Conservation (phyloP, 2,888 invertebrate genomes). For the Lasius platythorax region DNA sequence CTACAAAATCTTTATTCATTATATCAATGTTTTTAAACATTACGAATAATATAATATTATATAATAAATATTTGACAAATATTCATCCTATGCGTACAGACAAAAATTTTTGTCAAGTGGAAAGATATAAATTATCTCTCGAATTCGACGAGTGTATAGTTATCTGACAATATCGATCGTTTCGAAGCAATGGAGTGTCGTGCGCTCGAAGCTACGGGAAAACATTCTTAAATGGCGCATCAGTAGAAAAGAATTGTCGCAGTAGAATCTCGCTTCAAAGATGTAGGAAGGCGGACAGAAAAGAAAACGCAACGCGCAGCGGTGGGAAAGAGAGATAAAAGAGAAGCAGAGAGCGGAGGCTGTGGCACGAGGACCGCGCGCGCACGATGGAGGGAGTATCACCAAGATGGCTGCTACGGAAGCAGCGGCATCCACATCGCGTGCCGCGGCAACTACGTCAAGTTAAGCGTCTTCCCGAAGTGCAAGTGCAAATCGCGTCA, state of each 20-base stretch:
- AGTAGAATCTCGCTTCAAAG: conserved; percentile 18
- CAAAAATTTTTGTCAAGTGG: neutral
- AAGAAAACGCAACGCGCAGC: conserved; percentile 60
- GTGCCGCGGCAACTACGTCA: conserved; percentile 71
- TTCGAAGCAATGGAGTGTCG: conserved; percentile 41
- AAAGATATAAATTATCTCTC: neutral
- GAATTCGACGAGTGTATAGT: neutral
- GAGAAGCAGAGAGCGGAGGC: conserved; percentile 67
- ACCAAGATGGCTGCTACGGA: conserved; percentile 82
- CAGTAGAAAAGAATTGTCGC: conserved; percentile 38
- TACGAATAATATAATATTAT: neutral
- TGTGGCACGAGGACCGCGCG: conserved; percentile 75
- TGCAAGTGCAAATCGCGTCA: conserved; percentile 70
- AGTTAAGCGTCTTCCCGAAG: conserved; percentile 67
- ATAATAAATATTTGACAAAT: neutral
- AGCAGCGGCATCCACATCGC: conserved; percentile 77
- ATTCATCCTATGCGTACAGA: neutral
- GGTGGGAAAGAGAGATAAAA: conserved; percentile 52
- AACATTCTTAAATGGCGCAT: conserved; percentile 61
- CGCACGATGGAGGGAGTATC: conserved; percentile 74
- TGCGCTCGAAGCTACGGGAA: conserved; percentile 51
- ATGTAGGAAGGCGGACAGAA: conserved; percentile 60
- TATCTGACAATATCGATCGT: conserved; percentile 61
- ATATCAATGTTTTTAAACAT: neutral
- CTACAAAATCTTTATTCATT: neutral